Evolutionary conservation across 1,140 invertebrate species (phyloP).

Genomic region (Dinoponera quadriceps): DNA sequence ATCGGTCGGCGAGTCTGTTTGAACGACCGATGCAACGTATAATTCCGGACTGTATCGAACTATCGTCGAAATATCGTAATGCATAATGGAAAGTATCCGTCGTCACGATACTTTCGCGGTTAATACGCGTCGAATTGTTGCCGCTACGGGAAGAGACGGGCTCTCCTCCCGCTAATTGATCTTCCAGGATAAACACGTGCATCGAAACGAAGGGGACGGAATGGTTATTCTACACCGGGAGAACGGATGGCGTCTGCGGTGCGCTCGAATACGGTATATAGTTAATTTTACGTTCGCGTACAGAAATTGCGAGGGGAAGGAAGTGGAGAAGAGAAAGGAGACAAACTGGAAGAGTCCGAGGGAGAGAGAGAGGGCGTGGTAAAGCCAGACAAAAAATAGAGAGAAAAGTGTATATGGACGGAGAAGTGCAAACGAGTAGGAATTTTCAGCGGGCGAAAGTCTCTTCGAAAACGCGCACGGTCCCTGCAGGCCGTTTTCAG

Average conservation of each 20-base stretch:
- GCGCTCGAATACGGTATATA: conserved; percentile 56
- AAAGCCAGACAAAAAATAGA: conserved; percentile 55
- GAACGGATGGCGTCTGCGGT: conserved; percentile 24
- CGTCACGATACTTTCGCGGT: neutral
- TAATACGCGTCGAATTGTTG: neutral
- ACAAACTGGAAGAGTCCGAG: neutral
- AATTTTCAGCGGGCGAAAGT: conserved; percentile 70
- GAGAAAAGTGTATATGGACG: conserved; percentile 53
- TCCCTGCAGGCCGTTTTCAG: conserved; percentile 73
- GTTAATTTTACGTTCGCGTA: conserved; percentile 68
- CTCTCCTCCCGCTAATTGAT: neutral
- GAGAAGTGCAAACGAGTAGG: conserved; percentile 70
- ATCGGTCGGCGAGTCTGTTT: neutral
- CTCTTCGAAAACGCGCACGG: conserved; percentile 72
- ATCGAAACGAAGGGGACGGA: neutral
- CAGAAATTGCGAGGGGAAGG: conserved; percentile 28
- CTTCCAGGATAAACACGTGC: too few species aligned
- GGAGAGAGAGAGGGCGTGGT: neutral
- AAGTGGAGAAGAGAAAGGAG: conserved; percentile 11
- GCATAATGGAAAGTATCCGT: conserved; percentile 19
- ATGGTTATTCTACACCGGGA: neutral
- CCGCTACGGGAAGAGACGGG: neutral
- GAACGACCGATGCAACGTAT: conserved; percentile 22
- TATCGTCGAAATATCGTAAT: conserved; percentile 24
- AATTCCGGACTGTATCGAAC: conserved; percentile 13